A percentile compares a stretch with the other conserved stretches of the same genome.
Evolutionary conservation across 2,888 invertebrate genomes (phyloP).

Genomic region (Coleophora deauratella): DNA sequence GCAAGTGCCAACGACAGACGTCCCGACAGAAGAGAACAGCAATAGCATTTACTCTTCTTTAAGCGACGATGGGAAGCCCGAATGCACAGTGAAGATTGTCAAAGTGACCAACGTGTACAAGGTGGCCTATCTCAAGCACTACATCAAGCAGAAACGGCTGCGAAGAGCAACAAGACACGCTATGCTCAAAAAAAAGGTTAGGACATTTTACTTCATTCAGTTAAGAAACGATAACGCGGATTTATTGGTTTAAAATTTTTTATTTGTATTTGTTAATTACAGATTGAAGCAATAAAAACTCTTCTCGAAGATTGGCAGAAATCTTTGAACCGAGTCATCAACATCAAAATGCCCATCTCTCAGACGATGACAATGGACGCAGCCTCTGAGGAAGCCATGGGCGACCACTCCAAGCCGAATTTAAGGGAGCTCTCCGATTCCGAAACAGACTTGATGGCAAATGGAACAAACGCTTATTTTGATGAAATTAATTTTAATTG

Average conservation of each 20-base stretch:
- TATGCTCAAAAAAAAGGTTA: conserved; percentile 53
- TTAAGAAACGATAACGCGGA: no score
- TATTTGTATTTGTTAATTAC: conserved; percentile 12
- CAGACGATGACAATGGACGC: conserved; percentile 38
- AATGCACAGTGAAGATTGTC: conserved; percentile 54
- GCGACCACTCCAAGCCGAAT: conserved; percentile 45
- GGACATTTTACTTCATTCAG: background rate
- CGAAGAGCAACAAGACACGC: conserved; percentile 48
- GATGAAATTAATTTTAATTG: conserved; percentile 44
- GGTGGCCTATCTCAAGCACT: conserved; percentile 56
- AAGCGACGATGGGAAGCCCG: conserved; percentile 39
- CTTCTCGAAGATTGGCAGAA: conserved; percentile 59
- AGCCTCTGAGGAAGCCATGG: conserved; percentile 54
- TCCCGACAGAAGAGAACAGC: conserved; percentile 29
- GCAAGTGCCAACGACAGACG: conserved; percentile 22
- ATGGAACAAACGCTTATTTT: conserved; percentile 25
- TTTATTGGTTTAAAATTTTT: no score
- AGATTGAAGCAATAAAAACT: conserved; percentile 55
- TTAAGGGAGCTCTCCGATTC: conserved; percentile 38
- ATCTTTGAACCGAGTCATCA: conserved; percentile 48
- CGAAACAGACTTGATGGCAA: conserved; percentile 40
- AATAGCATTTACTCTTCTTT: conserved; percentile 42
- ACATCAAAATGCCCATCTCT: conserved; percentile 38
- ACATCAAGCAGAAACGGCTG: conserved; percentile 53
- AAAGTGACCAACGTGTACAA: conserved; percentile 63